phyloP scores from a whole-genome alignment of 1,140 invertebrate genomes.

The Oncopodura yosiiana region DNA sequence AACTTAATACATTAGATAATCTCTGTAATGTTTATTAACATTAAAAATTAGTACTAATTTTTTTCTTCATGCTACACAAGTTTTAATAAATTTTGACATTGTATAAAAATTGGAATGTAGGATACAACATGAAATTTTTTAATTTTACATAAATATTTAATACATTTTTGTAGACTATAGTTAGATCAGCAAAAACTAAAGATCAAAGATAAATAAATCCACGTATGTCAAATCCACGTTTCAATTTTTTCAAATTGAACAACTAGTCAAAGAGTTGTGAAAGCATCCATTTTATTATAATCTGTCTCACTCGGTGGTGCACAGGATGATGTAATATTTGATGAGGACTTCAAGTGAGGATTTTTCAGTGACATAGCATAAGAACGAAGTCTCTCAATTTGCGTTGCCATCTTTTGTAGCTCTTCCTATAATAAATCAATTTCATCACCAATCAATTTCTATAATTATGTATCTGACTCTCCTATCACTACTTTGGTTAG shows the following conservation, averaged over 20 bases:
- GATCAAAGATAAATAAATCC: constrained; percentile 1
- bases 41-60: too few species aligned
- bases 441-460: background rate
- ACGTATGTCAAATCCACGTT: constrained; percentile 12
- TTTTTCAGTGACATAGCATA: constrained; percentile 87
- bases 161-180: background rate
- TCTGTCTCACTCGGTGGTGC: constrained; percentile 21
- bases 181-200: background rate
- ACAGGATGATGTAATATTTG: constrained; percentile 23
- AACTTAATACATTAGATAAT: too few species aligned
- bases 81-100: too few species aligned
- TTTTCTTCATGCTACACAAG: too few species aligned
- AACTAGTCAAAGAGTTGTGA: constrained; percentile 32
- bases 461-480: too few species aligned
- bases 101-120: too few species aligned
- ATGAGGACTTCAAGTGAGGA: constrained; percentile 56
- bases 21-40: too few species aligned
- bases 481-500: too few species aligned
- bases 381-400: constrained; percentile 87
- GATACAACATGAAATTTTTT: too few species aligned
- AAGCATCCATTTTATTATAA: constrained; percentile 22
- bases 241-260: constrained; percentile 14
- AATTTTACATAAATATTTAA: too few species aligned
- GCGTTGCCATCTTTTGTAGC: constrained; percentile 76
- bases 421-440: constrained; percentile 54